A percentile compares a stretch with the other conserved stretches of the same genome.
These are phyloP conservation scores for Coturnix japonica DNA, from an alignment of 2,113 vertebrate genomes.

Conservation along the genomic window DNA sequence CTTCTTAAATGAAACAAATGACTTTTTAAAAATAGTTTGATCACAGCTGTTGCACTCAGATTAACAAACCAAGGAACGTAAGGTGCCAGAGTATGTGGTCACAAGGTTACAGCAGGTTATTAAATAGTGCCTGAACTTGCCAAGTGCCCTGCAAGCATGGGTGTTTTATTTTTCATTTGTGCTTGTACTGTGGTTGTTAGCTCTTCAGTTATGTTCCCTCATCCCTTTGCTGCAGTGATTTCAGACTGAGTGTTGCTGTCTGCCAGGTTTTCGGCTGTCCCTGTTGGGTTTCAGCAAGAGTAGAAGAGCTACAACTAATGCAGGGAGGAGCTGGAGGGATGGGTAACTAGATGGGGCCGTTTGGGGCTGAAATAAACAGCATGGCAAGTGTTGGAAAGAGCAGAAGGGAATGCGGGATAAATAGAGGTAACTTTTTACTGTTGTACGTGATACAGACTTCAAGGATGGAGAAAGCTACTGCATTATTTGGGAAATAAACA, in stretches of 20 bases:
- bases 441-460: neutral
- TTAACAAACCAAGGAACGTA: constrained; percentile 5
- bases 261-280: neutral
- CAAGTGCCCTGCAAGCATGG: neutral
- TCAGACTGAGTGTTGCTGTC: neutral
- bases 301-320: neutral
- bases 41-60: neutral
- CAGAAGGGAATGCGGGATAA: neutral
- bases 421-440: neutral
- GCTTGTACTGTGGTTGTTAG: neutral
- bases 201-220: neutral
- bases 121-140: neutral
- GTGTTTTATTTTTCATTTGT: constrained; percentile 9
- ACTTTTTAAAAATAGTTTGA: constrained; percentile 1
- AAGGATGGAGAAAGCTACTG: neutral
- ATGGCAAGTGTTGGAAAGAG: neutral
- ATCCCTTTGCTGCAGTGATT: neutral
- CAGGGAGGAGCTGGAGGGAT: neutral
- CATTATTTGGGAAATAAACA: neutral
- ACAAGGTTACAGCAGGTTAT: neutral
- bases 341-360: neutral
- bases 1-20: neutral
- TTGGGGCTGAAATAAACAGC: neutral
- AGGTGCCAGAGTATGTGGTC: neutral
- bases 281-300: neutral